Evolutionary conservation across 2,888 invertebrate species (phyloP).

Genomic region (Coleophora flavipennella): DNA sequence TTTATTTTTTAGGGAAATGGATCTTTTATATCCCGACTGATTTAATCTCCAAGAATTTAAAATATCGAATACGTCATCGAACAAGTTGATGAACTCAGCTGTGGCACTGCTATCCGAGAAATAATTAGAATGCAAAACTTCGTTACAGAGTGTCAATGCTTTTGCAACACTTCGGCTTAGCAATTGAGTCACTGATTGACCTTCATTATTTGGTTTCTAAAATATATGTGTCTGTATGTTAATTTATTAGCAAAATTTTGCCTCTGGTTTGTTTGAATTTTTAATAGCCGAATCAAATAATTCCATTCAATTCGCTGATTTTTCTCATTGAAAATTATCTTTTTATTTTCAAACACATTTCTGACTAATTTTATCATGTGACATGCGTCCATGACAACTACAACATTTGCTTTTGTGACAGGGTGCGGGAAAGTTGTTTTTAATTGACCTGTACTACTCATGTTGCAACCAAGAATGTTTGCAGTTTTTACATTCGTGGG

Average conservation of each 20-base stretch:
- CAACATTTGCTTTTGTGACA: background rate
- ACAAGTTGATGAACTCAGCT: background rate
- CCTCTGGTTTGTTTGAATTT: background rate
- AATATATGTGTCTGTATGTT: background rate
- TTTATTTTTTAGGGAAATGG: background rate
- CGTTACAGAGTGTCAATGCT: background rate
- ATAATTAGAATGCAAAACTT: background rate
- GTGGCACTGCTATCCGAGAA: background rate
- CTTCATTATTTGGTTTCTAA: background rate
- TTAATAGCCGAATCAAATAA: background rate
- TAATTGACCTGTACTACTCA: background rate
- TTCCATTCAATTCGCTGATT: background rate
- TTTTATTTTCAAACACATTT: background rate
- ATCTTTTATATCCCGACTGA: background rate
- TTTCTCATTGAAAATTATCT: background rate
- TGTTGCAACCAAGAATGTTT: background rate
- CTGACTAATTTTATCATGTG: background rate
- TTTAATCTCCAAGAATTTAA: background rate
- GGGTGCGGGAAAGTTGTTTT: background rate
- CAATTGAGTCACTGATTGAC: conserved; percentile 7
- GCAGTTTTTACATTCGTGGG: background rate
- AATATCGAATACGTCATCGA: background rate
- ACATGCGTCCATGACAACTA: background rate
- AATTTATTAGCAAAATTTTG: background rate
- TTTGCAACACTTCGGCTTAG: background rate